Base-by-base conservation (phyloP, 2,113 vertebrate genomes). In the Octodon degus region DNA sequence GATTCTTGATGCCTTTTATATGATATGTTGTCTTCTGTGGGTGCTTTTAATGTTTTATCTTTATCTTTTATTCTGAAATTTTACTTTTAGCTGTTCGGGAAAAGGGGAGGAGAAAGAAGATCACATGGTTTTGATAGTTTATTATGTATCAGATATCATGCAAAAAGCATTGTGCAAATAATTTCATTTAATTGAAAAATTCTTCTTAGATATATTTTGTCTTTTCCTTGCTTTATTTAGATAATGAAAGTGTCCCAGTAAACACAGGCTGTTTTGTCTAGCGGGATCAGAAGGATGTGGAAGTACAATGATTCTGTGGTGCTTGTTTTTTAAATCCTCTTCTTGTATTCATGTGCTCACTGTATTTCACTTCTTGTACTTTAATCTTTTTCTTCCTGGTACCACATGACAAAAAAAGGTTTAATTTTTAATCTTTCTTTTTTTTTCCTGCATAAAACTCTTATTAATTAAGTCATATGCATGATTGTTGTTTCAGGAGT, bases 401-500 rank as follows among this genome's bases (percentile, higher is more conserved):
- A 55, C 12, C 14, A 14, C 53, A 55, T 16, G 53, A 55, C 53
- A 13, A 55, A 55, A 55, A 55, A 55, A 55, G 13, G 53, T 55
- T 55, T 55, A 55, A 55, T 55, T 55, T 13, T 92, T 95, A 55
- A 20, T 95, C 89, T 94, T 93, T 74, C n/a, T 90, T 87, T 91
- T 93, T 19, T 70, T 91, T 76, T 65, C 55, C 22, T 86, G 68
- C 37, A 84, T 53, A 77, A 79, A 94, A 47, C 81, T 27, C 37
- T 95, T 55, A 32, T 96, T 98, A 96, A 97, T 94, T 55, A 89
- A 81, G 84, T 80, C 55, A 72, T 91, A 14, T 82, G 83, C 86
- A 16, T 88, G 96, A 47, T 95, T 97, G 32, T 96, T 96, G 87
- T 97, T 97, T 60, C 87, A 98, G 97, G 97, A 95, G 58, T 95